phyloP scores from a whole-genome alignment of 2,797 vertebrate genomes.

The Anolis apletophallus region DNA sequence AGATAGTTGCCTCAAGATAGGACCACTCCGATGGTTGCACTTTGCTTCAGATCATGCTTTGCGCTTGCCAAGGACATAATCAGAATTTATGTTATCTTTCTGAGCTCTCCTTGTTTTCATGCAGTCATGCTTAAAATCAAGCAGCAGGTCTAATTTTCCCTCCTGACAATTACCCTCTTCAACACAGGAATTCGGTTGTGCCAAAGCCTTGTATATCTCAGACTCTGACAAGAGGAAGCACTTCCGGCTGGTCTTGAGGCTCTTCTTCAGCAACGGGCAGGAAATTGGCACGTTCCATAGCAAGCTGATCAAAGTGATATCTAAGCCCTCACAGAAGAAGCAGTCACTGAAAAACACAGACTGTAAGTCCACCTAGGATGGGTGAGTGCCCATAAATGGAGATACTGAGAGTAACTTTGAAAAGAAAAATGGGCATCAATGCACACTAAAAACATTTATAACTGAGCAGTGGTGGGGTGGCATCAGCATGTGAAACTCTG shows the following conservation, averaged over 20 bases:
- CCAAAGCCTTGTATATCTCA: conserved; percentile 94
- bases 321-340: conserved; percentile 97
- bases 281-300: conserved; percentile 94
- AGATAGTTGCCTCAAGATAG: neutral
- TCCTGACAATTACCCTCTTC: conserved; percentile 17
- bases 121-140: neutral
- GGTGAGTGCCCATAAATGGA: too few relatives aligned
- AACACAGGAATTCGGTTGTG: conserved; percentile 87
- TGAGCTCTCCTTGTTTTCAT: neutral
- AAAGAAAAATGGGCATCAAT: neutral
- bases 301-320: conserved; percentile 95
- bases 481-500: neutral
- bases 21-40: neutral
- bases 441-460: neutral
- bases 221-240: conserved; percentile 96
- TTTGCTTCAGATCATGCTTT: neutral
- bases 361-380: conserved; percentile 77
- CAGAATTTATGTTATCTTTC: neutral
- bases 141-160: neutral
- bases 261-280: conserved; percentile 87
- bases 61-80: neutral
- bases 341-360: conserved; percentile 97
- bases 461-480: neutral
- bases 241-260: conserved; percentile 88
- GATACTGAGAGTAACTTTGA: neutral